Evolutionary conservation across 1,140 invertebrate species (phyloP), one percentile per base, ranked within the genome.

Genomic region (Cotesia glomerata): DNA sequence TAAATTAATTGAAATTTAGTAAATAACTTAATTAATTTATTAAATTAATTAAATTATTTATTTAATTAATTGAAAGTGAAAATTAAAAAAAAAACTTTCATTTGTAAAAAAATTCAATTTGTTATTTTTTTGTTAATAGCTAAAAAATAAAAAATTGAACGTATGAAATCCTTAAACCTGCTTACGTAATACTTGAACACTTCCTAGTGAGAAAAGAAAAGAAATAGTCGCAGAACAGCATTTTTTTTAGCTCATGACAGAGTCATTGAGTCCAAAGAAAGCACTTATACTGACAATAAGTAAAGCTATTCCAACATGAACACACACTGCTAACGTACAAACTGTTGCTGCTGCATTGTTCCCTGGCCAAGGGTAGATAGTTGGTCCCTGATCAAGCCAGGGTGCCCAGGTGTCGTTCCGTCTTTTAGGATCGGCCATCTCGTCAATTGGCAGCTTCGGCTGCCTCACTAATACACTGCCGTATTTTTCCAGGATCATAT

Each of bases 401-500:
- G 84, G 82, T 18, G 82, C 82, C 88, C 88, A 89, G 0, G 88
- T 89, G 62, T 85, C 79, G 74, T 89, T 89, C 56, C 77, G 86
- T 36, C 81, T 78, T 14, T 77, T 80, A 3, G 88, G 89, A 79
- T 89, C 85, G 1, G 88, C 88, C 18, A 77, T 67, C 73, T 80
- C 80, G 18, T 89, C 87, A 4, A 85, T 70, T 0, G 82, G 81
- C n/a, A 80, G 51, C 61, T 76, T 82, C 0, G 76, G 65, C 52
- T 89, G 88, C 0, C 79, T 79, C 14, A 82, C 75, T 2, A 88
- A 64, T 4, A 81, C 74, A 7, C 74, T 78, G 1, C 83, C 76
- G 58, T 88, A 87, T 3, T 79, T 77, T 63, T 86, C 83, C 8
- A 89, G 71, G 4, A 80, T 79, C 13, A 80, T 66, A 71, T 88